A percentile compares a stretch with the other conserved stretches of the same genome.
These are phyloP conservation scores for Apocrypta bakeri DNA, from an alignment of 1,140 invertebrate species.

Conservation along the genomic window DNA sequence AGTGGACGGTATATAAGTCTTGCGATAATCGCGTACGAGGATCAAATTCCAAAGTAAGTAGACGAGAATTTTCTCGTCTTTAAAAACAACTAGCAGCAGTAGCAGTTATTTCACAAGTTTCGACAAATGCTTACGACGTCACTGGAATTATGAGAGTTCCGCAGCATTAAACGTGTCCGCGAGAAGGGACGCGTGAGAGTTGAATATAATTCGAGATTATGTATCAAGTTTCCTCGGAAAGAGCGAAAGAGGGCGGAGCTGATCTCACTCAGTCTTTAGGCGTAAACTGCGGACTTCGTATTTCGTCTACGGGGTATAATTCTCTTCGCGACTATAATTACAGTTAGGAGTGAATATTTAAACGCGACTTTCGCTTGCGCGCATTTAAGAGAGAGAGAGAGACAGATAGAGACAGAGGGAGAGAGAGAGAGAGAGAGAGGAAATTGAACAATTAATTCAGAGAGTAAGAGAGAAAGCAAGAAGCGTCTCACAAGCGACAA, in stretches of 20 bases:
- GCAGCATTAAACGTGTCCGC: constrained; percentile 13
- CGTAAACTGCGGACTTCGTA: constrained; percentile 18
- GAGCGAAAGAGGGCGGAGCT: background rate
- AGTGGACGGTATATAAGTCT: background rate
- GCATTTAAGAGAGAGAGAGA: no score
- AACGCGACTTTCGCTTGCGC: constrained; percentile 36
- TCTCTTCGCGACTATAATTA: constrained; percentile 44
- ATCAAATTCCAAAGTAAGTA: background rate
- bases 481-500: background rate
- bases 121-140: constrained; percentile 44
- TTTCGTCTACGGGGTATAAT: constrained; percentile 30
- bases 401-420: no score
- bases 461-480: no score
- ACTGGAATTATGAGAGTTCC: constrained; percentile 29
- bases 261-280: background rate
- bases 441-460: background rate
- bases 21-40: constrained; percentile 1
- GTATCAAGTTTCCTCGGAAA: constrained; percentile 47
- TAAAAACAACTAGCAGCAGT: background rate
- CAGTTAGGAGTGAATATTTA: constrained; percentile 39
- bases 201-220: constrained; percentile 48
- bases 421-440: background rate
- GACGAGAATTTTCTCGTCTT: background rate
- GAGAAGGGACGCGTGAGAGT: background rate
- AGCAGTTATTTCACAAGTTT: constrained; percentile 31